These are phyloP conservation scores for Macropodus opercularis DNA, from an alignment of 2,797 vertebrate species.

Conservation along the genomic window DNA sequence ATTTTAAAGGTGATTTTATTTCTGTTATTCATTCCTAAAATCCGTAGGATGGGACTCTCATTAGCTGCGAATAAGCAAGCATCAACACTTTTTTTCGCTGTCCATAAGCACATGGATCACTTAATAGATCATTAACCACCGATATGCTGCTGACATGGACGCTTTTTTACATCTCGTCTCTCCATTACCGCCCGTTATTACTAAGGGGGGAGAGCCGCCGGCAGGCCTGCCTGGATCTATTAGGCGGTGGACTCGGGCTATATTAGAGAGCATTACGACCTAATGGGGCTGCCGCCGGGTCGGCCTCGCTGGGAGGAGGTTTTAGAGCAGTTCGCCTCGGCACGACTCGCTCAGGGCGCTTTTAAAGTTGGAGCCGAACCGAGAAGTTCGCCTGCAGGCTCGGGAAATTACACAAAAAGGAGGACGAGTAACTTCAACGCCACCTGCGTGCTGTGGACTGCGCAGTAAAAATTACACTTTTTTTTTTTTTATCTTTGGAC, in stretches of 20 bases:
- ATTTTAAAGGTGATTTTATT: constrained; percentile 85
- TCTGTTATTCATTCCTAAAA: constrained; percentile 89
- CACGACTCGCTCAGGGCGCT: constrained; percentile 49
- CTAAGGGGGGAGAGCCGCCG: constrained; percentile 74
- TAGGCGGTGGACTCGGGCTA: constrained; percentile 71
- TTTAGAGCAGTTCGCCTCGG: constrained; percentile 44
- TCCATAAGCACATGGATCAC: constrained; percentile 86
- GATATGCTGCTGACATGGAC: constrained; percentile 86
- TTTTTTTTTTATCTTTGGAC: neutral
- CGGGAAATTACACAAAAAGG: constrained; percentile 7
- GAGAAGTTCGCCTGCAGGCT: constrained; percentile 44
- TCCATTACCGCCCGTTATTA: constrained; percentile 83
- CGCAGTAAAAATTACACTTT: neutral
- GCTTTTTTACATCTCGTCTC: constrained; percentile 82
- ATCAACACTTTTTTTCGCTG: constrained; percentile 88
- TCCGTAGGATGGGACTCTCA: constrained; percentile 88
- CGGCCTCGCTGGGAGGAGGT: constrained; percentile 65
- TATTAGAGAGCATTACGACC: constrained; percentile 76
- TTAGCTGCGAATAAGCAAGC: constrained; percentile 84
- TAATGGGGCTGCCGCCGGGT: constrained; percentile 75
- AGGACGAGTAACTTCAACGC: constrained; percentile 13
- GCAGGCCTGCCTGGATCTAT: constrained; percentile 74
- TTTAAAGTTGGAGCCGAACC: constrained; percentile 48
- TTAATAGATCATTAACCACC: constrained; percentile 93
- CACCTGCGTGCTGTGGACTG: constrained; percentile 31